Conservation (phyloP, 2,113 vertebrate genomes). For the Oreochromis spilurus region DNA sequence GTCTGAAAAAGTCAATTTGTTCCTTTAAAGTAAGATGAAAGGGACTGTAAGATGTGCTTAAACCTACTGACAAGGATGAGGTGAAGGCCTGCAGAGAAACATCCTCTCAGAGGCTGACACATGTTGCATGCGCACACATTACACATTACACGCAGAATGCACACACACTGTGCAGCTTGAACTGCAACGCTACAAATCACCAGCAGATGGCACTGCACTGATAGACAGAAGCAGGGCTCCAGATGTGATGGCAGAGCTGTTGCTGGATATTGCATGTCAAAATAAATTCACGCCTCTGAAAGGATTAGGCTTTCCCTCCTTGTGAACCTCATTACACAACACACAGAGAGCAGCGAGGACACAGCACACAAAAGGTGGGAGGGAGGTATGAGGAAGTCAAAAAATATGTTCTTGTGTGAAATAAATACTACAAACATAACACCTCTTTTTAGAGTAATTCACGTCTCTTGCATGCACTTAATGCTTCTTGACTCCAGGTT, state of each 20-base stretch:
- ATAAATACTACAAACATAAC: constrained; percentile 13
- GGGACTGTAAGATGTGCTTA: background rate
- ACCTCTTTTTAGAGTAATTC: constrained; percentile 29
- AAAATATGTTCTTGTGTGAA: constrained; percentile 2
- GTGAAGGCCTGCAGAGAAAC: background rate
- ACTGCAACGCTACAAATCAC: background rate
- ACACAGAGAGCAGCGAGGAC: background rate
- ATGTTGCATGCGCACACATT: background rate
- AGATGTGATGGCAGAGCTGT: background rate
- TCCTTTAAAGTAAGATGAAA: background rate
- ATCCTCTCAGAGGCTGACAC: background rate
- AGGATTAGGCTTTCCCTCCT: constrained; percentile 16
- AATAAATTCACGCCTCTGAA: constrained; percentile 39
- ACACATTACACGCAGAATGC: background rate
- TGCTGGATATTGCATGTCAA: constrained; percentile 30
- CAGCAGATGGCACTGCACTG: constrained; percentile 51
- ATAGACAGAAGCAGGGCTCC: background rate
- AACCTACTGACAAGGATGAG: background rate
- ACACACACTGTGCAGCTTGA: background rate
- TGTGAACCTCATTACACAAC: constrained; percentile 30
- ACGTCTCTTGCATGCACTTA: constrained; percentile 41
- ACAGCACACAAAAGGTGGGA: background rate
- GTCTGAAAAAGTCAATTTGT: background rate
- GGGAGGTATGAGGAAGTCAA: background rate
- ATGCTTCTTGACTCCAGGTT: constrained; percentile 49